Conservation (phyloP, 2,888 invertebrate genomes). For the Hermaeophaga mercurialis region DNA sequence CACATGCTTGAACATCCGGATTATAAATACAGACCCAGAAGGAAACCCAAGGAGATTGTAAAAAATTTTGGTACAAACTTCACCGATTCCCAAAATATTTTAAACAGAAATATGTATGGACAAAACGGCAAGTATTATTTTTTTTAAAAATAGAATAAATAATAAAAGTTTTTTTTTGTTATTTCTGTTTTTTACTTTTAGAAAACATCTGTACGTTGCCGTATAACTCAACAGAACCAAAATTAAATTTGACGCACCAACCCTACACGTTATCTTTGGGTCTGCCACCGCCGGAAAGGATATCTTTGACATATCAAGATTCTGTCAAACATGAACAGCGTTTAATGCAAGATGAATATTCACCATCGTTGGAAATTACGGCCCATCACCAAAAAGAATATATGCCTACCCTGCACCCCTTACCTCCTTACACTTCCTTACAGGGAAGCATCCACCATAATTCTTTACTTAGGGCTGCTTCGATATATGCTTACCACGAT, state of each 20-base stretch:
- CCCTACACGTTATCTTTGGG: constrained; percentile 29
- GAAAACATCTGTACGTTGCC: constrained; percentile 30
- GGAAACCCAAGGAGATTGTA: constrained; percentile 48
- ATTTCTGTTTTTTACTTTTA: no score
- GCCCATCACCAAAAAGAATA: constrained; percentile 23
- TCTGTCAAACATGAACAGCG: constrained; percentile 24
- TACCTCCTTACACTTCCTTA: constrained; percentile 52
- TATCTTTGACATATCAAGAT: constrained; percentile 33
- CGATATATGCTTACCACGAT: constrained; percentile 51
- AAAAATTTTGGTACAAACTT: constrained; percentile 24
- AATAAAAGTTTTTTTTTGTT: not conserved
- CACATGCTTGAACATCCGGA: constrained; percentile 58
- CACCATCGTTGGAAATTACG: constrained; percentile 4
- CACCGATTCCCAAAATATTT: constrained; percentile 30
- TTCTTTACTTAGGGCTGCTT: constrained; percentile 50
- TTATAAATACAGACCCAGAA: constrained; percentile 55
- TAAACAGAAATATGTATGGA: constrained; percentile 37
- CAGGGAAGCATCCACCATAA: constrained; percentile 50
- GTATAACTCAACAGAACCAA: constrained; percentile 26
- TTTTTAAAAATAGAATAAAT: not conserved
- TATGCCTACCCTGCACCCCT: constrained; percentile 27
- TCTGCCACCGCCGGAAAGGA: constrained; percentile 30
- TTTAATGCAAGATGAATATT: constrained; percentile 9
- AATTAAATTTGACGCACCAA: constrained; percentile 24
- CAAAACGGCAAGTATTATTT: constrained; percentile 26